These are phyloP conservation scores for Lacanobia wlatinum DNA, from an alignment of 2,888 invertebrate genomes.

Conservation along the genomic window DNA sequence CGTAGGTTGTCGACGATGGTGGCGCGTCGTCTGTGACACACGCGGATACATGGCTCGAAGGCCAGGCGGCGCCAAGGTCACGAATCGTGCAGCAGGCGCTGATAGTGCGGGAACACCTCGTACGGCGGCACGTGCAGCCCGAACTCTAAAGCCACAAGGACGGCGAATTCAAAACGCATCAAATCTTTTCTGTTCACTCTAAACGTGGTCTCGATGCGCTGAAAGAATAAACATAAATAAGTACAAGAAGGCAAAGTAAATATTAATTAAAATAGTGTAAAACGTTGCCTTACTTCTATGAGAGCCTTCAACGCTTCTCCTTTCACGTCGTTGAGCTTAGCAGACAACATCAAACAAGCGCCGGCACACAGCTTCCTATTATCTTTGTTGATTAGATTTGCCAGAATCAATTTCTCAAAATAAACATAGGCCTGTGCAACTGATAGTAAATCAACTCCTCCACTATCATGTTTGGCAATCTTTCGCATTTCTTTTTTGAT, in stretches of 20 bases:
- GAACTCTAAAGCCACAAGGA: conserved; percentile 98
- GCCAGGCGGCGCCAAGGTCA: conserved; percentile 91
- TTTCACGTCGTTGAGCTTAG: conserved; percentile 99
- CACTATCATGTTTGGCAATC: conserved; percentile 96
- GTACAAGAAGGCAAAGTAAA: neutral
- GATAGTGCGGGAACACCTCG: conserved; percentile 98
- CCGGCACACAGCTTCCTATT: conserved; percentile 99
- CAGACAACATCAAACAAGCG: conserved; percentile 97
- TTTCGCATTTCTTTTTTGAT: conserved; percentile 99
- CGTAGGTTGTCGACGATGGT: conserved; percentile 83
- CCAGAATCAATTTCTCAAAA: conserved; percentile 98
- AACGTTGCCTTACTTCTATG: conserved; percentile 93
- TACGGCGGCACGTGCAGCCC: conserved; percentile 97
- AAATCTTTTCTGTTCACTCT: conserved; percentile 97
- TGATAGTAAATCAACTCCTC: conserved; percentile 95
- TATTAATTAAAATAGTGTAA: neutral
- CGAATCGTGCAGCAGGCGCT: conserved; percentile 97
- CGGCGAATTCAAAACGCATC: conserved; percentile 97
- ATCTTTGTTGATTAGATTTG: conserved; percentile 97
- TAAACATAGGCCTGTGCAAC: conserved; percentile 99
- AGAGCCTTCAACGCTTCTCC: conserved; percentile 96
- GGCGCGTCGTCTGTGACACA: conserved; percentile 76
- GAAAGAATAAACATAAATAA: conserved; percentile 60
- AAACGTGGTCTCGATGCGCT: conserved; percentile 97
- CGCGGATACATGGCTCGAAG: conserved; percentile 73